A percentile compares a stretch with the other conserved stretches of the same genome.
Conservation (phyloP, 1,140 invertebrate genomes). For the Diachasmimorpha longicaudata region DNA sequence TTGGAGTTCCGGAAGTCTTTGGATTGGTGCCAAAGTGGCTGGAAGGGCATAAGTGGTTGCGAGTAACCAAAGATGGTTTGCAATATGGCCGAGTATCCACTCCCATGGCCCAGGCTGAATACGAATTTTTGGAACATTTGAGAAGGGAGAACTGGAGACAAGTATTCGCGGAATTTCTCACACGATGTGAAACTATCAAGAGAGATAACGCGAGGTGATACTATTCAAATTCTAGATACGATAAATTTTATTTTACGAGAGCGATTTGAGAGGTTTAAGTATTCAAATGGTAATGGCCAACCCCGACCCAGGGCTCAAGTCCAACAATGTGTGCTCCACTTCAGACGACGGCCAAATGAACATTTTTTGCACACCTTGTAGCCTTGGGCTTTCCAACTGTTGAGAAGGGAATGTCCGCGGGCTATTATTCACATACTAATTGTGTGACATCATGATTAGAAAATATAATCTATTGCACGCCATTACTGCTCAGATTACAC, state of each 20-base stretch:
- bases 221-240: neutral
- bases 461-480: too few species aligned
- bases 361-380: neutral
- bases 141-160: too few species aligned
- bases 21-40: conserved; percentile 26
- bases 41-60: neutral
- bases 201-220: neutral
- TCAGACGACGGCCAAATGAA: neutral
- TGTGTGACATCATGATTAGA: too few species aligned
- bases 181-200: neutral
- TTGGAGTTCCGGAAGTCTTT: conserved; percentile 19
- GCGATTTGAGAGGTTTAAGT: neutral
- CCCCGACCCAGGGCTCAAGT: neutral
- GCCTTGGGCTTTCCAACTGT: too few species aligned
- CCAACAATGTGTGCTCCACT: neutral
- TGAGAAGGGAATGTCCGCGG: too few species aligned
- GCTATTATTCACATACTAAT: too few species aligned
- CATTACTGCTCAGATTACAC: too few species aligned
- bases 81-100: neutral
- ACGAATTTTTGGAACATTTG: neutral
- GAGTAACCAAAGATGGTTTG: conserved; percentile 10
- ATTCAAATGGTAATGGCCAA: conserved; percentile 4
- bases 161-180: neutral
- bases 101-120: neutral
- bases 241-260: neutral